These are phyloP conservation scores for Cyclura pinguis DNA, from an alignment of 2,797 vertebrate genomes.

Conservation along the genomic window DNA sequence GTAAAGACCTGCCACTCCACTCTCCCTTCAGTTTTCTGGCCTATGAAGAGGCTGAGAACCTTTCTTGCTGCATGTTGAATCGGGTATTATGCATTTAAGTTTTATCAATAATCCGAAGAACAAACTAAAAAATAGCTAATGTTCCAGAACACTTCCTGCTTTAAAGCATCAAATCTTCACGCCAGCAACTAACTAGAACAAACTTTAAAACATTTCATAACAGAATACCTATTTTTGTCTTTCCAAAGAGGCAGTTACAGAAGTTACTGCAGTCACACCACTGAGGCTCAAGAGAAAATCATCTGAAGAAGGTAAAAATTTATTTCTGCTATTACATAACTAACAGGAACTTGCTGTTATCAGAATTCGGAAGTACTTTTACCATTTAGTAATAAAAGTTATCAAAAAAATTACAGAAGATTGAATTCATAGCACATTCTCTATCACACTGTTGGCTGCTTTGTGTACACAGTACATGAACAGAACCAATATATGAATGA, in stretches of 20 bases:
- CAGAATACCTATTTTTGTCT: constrained; percentile 45
- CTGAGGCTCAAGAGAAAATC: constrained; percentile 74
- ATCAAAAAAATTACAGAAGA: background rate
- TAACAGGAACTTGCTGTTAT: background rate
- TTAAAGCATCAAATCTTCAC: background rate
- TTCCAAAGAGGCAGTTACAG: constrained; percentile 72
- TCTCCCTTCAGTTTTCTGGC: background rate
- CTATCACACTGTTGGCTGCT: background rate
- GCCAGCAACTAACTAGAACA: constrained; percentile 22
- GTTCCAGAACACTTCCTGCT: background rate
- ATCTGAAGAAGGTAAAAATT: constrained; percentile 66
- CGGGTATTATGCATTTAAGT: background rate
- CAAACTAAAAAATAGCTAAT: background rate
- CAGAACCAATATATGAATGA: background rate
- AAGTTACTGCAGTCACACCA: constrained; percentile 58
- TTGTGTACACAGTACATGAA: background rate
- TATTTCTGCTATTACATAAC: background rate
- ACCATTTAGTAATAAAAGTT: background rate
- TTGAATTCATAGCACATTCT: no score
- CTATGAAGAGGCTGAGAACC: background rate
- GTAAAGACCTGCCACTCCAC: background rate
- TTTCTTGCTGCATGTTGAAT: background rate
- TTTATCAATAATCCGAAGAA: constrained; percentile 2
- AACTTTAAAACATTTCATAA: constrained; percentile 39
- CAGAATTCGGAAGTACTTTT: background rate